Base-by-base conservation (phyloP, 2,888 invertebrate genomes). In the Thyatira batis region DNA sequence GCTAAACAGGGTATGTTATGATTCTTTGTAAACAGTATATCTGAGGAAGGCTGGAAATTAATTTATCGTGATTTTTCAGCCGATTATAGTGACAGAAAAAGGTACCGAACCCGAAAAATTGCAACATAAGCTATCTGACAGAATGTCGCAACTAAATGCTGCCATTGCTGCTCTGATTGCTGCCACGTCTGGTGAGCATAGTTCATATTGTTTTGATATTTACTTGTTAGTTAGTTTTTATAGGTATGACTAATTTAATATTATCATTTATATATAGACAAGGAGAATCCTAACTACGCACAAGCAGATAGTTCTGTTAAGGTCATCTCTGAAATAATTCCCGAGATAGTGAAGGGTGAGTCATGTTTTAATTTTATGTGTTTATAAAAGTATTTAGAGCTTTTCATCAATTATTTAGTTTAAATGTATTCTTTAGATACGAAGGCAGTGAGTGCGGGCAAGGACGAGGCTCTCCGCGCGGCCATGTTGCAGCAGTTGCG, bases 361-460 rank as follows among this genome's bases (percentile, higher is more conserved):
- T 30, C 28, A n/a, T 2, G 5, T 5, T 1, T 30, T 3, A n/a
- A 30, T n/a, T 30, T 8, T 28, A 11, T n/a, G 33, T 33, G 1
- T 13, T 1, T 5, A 1, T 13, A 33, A 30, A 0, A 3, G n/a
- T 2, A n/a, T 3, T 13, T 13, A 13, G n/a, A 5, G 13, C 4
- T 33, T 13, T 11, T 3, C 2, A n/a, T 9, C 0, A n/a, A 4
- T 10, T 8, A 27, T 27, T 27, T 5, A n/a, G n/a, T n/a, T 5
- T 39, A n/a, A 6, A 2, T 39, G 9, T 5, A 17, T 10, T 33
- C 6, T 58, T 0, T 33, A 88, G 88, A 85, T 39, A 71, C 74
- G 0, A 78, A 77, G 51, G 49, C 56, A 0, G 57, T 78, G 1
- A 72, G 74, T 44, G 57, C 65, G 1, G 67, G 61, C 10, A 58